Evolutionary conservation across 2,797 vertebrate genomes (phyloP), one percentile per base, ranked within the genome.

Genomic region (Taeniopygia guttata): DNA sequence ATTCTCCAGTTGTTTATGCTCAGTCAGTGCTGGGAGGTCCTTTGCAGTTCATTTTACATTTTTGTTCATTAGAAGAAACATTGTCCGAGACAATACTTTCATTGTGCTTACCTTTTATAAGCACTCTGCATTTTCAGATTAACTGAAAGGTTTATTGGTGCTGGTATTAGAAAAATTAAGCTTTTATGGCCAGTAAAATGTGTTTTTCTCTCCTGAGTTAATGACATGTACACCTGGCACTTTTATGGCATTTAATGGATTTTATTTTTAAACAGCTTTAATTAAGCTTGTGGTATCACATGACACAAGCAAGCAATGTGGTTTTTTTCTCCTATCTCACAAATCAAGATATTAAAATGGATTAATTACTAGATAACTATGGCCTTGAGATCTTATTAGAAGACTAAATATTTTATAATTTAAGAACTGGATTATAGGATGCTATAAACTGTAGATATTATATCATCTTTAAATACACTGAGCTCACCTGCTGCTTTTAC

Each of bases 171-270:
- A 78, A 77, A 94, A 91, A 91, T 16, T 38, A 62, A 66, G 63
- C 46, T 91, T 91, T 95, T 93, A 94, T 78, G 55, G 54, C 27
- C 73, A 77, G 54, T 54, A 87, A 91, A 93, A 88, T 60, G 42
- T 87, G 54, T 62, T 94, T 93, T 93, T 78, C 72, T 90, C 84
- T 83, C 82, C 52, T 54, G 75, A 86, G 72, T 75, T 85, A 94
- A 90, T 58, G 54, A 66, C 83, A 93, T 70, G n/a, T 94, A 66
- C 83, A 91, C 73, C 58, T 83, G 88, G 73, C 69, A 86, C 45
- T 86, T 95, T 74, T 81, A 93, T 68, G 69, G 43, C 51, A 75
- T 90, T 40, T 66, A 81, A 27, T 64, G 32, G 75, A 48, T 79
- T 90, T 87, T 94, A 32, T 63, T 67, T 94, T 87, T 83, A 84